A percentile compares a stretch with the other conserved stretches of the same genome.
Evolutionary conservation across 2,888 invertebrate species (phyloP).

Genomic region (Pristionchus maxplancki): DNA sequence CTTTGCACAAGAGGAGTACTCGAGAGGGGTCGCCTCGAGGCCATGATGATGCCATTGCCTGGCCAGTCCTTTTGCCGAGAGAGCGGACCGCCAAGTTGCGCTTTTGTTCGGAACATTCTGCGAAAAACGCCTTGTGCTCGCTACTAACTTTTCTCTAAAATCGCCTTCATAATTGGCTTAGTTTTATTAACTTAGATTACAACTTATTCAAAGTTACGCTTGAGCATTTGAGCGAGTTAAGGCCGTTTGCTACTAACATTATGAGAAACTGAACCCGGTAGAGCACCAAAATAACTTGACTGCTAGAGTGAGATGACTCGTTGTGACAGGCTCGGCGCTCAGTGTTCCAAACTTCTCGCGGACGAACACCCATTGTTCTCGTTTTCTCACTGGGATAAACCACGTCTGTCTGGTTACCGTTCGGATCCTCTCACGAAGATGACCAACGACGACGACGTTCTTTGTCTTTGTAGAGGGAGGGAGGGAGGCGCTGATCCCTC

Average conservation of each 20-base stretch:
- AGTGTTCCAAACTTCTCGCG: background rate
- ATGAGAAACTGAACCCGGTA: too few relatives aligned
- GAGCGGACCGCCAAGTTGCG: background rate
- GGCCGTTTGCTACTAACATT: too few relatives aligned
- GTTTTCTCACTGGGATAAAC: background rate
- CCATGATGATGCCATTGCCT: slow-evolving; percentile 1
- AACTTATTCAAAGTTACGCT: too few relatives aligned
- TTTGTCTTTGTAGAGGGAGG: slow-evolving; percentile 23
- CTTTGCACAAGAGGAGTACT: background rate
- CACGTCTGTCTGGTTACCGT: background rate
- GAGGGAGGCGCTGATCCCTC: background rate
- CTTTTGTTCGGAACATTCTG: background rate
- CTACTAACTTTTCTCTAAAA: too few relatives aligned
- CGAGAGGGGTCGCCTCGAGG: background rate
- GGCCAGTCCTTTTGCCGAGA: background rate
- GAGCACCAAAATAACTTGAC: too few relatives aligned
- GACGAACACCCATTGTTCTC: background rate
- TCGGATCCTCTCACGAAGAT: slow-evolving; percentile 18
- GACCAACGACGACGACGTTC: background rate
- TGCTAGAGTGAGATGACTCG: background rate
- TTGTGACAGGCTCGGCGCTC: background rate
- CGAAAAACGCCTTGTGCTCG: too few relatives aligned
- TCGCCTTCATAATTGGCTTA: too few relatives aligned
- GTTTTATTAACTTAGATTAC: too few relatives aligned
- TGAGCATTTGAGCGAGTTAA: too few relatives aligned